Conservation (phyloP, 1,140 invertebrate genomes). For the Kradibia gibbosae region DNA sequence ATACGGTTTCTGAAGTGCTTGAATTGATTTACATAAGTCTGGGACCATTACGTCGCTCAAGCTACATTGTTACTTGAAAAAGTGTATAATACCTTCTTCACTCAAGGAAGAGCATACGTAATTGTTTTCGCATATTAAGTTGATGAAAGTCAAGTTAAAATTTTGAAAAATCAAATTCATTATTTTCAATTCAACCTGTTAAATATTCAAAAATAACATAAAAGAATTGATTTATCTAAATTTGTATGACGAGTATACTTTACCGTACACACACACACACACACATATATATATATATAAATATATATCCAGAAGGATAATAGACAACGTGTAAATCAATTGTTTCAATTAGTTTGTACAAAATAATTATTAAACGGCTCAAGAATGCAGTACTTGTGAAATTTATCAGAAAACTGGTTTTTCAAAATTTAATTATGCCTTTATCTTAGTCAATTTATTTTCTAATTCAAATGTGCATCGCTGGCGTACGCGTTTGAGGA, state of each 20-base stretch:
- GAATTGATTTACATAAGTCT: constrained; percentile 28
- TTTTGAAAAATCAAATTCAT: constrained; percentile 52
- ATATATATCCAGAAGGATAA: constrained; percentile 4
- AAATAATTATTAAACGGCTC: constrained; percentile 18
- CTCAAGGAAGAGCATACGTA: constrained; percentile 50
- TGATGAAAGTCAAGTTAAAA: constrained; percentile 40
- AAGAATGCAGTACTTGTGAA: constrained; percentile 5
- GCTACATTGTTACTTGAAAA: constrained; percentile 39
- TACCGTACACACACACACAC: too few species aligned
- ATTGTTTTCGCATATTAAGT: constrained; percentile 51
- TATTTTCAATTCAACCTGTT: constrained; percentile 10
- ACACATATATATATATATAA: too few species aligned
- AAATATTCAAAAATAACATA: not conserved
- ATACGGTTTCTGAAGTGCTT: constrained; percentile 33
- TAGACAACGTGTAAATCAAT: constrained; percentile 14
- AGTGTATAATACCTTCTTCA: constrained; percentile 50
- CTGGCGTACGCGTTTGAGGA: constrained; percentile 51
- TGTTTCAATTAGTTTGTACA: constrained; percentile 27
- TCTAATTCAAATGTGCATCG: constrained; percentile 51
- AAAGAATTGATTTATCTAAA: not conserved
- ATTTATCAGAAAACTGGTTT: constrained; percentile 43
- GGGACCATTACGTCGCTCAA: constrained; percentile 47
- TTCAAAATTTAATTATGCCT: constrained; percentile 48
- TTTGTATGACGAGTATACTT: constrained; percentile 8
- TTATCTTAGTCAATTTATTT: constrained; percentile 50